These are phyloP conservation scores for Tenrec ecaudatus DNA, from an alignment of 2,113 vertebrate species.

Conservation along the genomic window DNA sequence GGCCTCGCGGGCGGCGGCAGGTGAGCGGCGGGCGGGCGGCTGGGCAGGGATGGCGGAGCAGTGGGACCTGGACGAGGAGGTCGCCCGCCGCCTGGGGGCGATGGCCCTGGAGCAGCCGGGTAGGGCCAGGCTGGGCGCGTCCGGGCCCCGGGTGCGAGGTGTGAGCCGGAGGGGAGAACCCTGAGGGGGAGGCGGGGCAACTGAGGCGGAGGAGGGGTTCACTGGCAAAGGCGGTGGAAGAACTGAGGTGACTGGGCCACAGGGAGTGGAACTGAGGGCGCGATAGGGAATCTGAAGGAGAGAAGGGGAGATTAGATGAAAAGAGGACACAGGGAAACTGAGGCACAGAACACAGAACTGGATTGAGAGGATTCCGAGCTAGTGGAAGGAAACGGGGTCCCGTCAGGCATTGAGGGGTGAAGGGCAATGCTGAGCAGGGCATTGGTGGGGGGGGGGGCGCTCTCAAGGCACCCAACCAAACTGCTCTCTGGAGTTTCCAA, in stretches of 20 bases:
- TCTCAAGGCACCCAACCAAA: not conserved
- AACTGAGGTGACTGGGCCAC: not conserved
- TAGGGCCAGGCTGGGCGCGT: constrained; percentile 42
- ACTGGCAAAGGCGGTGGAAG: not conserved
- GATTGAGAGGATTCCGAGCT: not conserved
- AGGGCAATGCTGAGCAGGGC: not conserved
- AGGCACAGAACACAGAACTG: not conserved
- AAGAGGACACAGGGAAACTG: not conserved
- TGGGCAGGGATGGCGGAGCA: constrained; percentile 78
- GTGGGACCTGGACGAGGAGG: constrained; percentile 81
- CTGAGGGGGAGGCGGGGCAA: not conserved
- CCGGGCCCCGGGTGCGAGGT: not conserved
- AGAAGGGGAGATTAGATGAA: not conserved
- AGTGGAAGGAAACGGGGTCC: not conserved
- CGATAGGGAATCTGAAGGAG: not conserved
- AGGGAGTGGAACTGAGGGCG: not conserved
- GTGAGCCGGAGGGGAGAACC: not conserved
- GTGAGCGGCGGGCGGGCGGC: constrained; percentile 56
- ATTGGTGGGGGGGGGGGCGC: not conserved
- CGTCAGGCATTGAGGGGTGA: not conserved
- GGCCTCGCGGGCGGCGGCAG: constrained; percentile 32
- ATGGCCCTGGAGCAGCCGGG: constrained; percentile 75
- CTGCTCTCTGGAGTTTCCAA: no score
- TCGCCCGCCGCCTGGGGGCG: constrained; percentile 78
- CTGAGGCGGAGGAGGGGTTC: not conserved